phyloP scores from a whole-genome alignment of 2,797 vertebrate species.

The Psittacula echo region DNA sequence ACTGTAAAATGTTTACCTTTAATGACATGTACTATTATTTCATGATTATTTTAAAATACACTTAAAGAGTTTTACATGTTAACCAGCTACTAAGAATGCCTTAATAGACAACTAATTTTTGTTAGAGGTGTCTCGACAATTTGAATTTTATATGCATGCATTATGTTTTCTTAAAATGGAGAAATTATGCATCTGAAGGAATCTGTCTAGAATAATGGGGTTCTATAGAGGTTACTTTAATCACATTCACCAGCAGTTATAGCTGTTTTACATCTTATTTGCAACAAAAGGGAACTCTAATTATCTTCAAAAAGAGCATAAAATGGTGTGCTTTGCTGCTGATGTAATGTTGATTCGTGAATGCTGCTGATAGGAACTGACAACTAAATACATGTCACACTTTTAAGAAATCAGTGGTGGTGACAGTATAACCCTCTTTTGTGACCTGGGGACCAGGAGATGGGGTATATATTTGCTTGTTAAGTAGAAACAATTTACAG shows the following conservation, averaged over 20 bases:
- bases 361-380: constrained; percentile 91
- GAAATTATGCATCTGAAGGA: constrained; percentile 91
- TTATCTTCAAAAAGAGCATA: constrained; percentile 89
- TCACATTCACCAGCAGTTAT: constrained; percentile 93
- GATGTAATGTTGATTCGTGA: constrained; percentile 89
- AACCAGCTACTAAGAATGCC: constrained; percentile 84
- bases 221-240: constrained; percentile 95
- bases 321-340: constrained; percentile 85
- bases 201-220: constrained; percentile 94
- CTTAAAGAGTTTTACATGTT: constrained; percentile 85
- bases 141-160: constrained; percentile 88
- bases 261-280: constrained; percentile 95
- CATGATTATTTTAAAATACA: constrained; percentile 87
- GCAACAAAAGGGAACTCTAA: constrained; percentile 90
- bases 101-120: constrained; percentile 88
- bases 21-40: constrained; percentile 83
- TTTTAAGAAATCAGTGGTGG: constrained; percentile 83
- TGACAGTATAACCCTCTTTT: constrained; percentile 88
- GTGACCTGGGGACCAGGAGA: constrained; percentile 81
- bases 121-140: constrained; percentile 86
- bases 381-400: constrained; percentile 89
- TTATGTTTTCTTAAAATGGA: constrained; percentile 90
- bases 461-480: constrained; percentile 81
- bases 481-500: constrained; percentile 83
- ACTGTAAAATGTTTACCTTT: constrained; percentile 84